Evolutionary conservation across 1,140 invertebrate species (phyloP).

Genomic region (Plectrocnemia conspersa): DNA sequence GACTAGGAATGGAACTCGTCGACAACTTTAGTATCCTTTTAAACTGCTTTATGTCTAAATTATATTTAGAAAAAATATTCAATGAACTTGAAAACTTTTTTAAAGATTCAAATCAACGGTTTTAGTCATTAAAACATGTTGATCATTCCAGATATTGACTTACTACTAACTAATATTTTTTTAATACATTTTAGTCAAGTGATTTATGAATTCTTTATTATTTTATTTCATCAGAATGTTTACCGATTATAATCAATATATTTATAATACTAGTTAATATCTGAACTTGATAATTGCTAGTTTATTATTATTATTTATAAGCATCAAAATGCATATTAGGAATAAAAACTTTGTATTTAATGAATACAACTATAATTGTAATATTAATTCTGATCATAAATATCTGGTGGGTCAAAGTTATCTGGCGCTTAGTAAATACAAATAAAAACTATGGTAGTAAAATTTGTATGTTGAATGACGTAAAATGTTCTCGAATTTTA

Average conservation of each 20-base stretch:
- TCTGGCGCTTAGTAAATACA: no score
- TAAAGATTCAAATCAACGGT: neutral
- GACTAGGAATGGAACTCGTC: no score
- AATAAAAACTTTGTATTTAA: no score
- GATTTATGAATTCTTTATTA: neutral
- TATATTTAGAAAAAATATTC: neutral
- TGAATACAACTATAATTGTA: no score
- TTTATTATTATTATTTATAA: no score
- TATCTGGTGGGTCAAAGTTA: no score
- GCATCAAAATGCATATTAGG: no score
- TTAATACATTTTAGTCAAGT: neutral
- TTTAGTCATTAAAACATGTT: neutral
- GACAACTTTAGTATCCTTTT: neutral
- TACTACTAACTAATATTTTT: neutral
- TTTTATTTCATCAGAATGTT: neutral
- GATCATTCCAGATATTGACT: neutral
- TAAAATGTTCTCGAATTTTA: no score
- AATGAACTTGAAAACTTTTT: neutral
- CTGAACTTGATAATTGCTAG: neutral
- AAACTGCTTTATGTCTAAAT: neutral
- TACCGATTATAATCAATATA: no score
- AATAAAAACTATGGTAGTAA: no score
- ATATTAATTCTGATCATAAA: no score
- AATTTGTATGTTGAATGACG: no score
- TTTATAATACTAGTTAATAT: neutral